A percentile compares a stretch with the other conserved stretches of the same genome.
phyloP scores from a whole-genome alignment of 2,113 vertebrate species.

The Cricetomys ansorgei region DNA sequence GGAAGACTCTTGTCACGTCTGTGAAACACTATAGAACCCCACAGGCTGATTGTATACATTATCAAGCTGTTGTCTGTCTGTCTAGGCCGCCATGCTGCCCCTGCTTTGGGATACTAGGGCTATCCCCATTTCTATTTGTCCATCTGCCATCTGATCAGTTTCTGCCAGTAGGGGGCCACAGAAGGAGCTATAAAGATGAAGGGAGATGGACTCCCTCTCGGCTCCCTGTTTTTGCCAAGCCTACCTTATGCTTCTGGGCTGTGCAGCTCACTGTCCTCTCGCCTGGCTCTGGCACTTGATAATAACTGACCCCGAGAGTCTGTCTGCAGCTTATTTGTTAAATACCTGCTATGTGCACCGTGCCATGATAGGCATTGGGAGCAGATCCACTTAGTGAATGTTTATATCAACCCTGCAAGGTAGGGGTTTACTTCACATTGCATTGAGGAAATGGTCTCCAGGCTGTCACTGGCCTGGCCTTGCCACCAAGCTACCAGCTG shows the following conservation, averaged over 20 bases:
- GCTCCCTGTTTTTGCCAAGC: neutral
- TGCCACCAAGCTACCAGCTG: neutral
- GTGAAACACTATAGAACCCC: neutral
- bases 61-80: neutral
- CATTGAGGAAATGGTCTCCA: neutral
- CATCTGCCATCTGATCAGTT: neutral
- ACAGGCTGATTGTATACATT: accelerated
- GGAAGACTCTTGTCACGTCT: neutral
- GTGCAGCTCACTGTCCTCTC: neutral
- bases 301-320: neutral
- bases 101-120: neutral
- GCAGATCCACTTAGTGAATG: neutral
- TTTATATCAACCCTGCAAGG: neutral
- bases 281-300: neutral
- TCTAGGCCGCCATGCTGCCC: neutral
- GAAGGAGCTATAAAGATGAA: too few species aligned
- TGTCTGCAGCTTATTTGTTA: neutral
- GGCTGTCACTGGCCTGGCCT: neutral
- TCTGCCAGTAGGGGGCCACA: neutral
- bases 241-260: neutral
- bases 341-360: neutral
- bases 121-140: neutral
- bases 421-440: neutral
- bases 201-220: neutral
- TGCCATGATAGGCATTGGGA: neutral